Evolutionary conservation across 2,797 vertebrate species (phyloP), one percentile per base, ranked within the genome.

Genomic region (Macrochelys suwanniensis): DNA sequence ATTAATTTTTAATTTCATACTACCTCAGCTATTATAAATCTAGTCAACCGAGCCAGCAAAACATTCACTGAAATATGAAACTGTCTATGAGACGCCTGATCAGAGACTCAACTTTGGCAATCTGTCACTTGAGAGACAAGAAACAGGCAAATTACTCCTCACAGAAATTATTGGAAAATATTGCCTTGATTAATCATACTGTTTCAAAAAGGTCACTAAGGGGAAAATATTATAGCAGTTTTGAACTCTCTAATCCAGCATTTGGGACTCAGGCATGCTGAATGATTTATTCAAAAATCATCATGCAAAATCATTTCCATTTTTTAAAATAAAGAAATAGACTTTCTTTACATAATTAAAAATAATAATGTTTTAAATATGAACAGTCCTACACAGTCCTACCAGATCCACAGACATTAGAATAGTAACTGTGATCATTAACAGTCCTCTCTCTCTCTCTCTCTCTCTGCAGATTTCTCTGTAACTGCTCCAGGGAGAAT

Each of bases 1-100:
- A 98, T 98, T 98, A 98, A 98, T 97, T 98, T 98, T 98, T 98
- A 98, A 98, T 98, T 98, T 98, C 96, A 95, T 54, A 90, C 96
- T 97, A 97, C 95, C 96, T 97, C 97, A 88, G 82, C 96, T 95
- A 89, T 90, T 97, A 98, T 98, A 98, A 98, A 98, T 98, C 98
- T 98, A 98, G 94, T 90, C 96, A 97, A 47, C 25, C 74, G 85
- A 93, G 81, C 85, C 85, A 96, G 61, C 84, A 90, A 94, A 97
- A 86, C 26, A 80, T 45, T 91, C 85, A 74, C 28, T 94, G 96
- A 98, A 97, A 98, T 91, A 95, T 47, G 92, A 97, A 96, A 96
- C 93, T 95, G 87, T 94, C 31, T 42, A 89, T 89, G 86, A 95
- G 78, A 92, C 0, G 50, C 68, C 94, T 82, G 93, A 96, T 97